A percentile compares a stretch with the other conserved stretches of the same genome.
Conservation (phyloP, 2,888 invertebrate species). For the Papilio gigon region DNA sequence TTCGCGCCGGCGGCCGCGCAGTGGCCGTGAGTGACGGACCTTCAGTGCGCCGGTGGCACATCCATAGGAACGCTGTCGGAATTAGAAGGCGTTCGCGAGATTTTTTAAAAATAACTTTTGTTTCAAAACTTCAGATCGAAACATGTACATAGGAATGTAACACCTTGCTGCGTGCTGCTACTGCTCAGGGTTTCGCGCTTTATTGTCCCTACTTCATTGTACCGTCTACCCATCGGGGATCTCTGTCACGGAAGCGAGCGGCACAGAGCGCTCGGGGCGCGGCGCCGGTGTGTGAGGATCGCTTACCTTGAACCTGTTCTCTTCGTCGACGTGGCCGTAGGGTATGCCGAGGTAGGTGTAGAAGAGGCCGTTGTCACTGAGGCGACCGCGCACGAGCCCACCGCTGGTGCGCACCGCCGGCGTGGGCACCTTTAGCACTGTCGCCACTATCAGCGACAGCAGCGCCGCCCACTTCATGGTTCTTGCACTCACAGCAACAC, state of each 20-base stretch:
- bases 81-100: neutral
- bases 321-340: slow-evolving; percentile 65
- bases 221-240: neutral
- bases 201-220: neutral
- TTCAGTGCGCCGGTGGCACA: slow-evolving; percentile 18
- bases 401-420: slow-evolving; percentile 61
- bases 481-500: slow-evolving; percentile 25
- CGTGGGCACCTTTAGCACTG: slow-evolving; percentile 66
- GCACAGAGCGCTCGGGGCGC: too few species aligned
- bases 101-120: neutral
- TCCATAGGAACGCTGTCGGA: slow-evolving; percentile 22
- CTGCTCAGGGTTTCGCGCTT: neutral
- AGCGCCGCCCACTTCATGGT: slow-evolving; percentile 71
- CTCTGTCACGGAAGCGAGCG: neutral
- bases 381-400: slow-evolving; percentile 65
- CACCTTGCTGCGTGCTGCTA: neutral
- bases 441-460: slow-evolving; percentile 63
- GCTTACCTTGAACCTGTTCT: slow-evolving; percentile 69
- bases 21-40: neutral
- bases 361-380: slow-evolving; percentile 64
- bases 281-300: neutral
- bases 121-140: neutral
- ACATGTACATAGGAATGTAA: neutral
- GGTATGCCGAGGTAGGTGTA: slow-evolving; percentile 74
- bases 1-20: too few species aligned